A percentile compares a stretch with the other conserved stretches of the same genome.
phyloP scores from a whole-genome alignment of 2,888 invertebrate genomes.

The Erebia palarica region DNA sequence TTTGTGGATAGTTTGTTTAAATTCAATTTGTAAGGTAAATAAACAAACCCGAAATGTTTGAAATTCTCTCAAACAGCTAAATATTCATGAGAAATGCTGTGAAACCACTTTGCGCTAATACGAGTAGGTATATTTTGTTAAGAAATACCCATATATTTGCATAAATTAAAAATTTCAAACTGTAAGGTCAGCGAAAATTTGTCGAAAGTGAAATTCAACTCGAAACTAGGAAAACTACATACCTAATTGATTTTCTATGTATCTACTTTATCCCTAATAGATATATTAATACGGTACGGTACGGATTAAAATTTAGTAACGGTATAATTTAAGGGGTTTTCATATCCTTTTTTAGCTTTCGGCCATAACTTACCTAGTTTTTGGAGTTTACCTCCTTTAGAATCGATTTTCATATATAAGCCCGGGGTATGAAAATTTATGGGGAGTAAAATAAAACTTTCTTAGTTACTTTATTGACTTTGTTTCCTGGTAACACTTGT shows the following conservation, averaged over 20 bases:
- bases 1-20: not conserved
- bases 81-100: conserved; percentile 20
- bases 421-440: no score
- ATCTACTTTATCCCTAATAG: not conserved
- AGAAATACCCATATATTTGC: conserved; percentile 19
- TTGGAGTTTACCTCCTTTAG: no score
- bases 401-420: no score
- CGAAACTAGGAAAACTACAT: not conserved
- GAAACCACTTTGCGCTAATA: conserved; percentile 15
- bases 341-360: no score
- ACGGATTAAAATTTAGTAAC: no score
- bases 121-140: conserved; percentile 1
- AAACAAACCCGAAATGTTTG: conserved; percentile 11
- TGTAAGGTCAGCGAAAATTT: not conserved
- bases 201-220: not conserved
- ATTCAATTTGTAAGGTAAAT: conserved; percentile 12
- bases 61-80: conserved; percentile 7
- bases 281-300: not conserved
- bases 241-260: not conserved
- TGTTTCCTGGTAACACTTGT: no score
- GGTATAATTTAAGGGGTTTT: no score
- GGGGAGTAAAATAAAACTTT: no score
- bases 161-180: conserved; percentile 11
- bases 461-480: no score
- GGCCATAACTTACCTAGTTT: no score